Percentiles rank a stretch among this genome's conserved stretches.
These are phyloP conservation scores for Sebastes elongatus DNA, from an alignment of 2,797 vertebrate genomes.

Conservation along the genomic window DNA sequence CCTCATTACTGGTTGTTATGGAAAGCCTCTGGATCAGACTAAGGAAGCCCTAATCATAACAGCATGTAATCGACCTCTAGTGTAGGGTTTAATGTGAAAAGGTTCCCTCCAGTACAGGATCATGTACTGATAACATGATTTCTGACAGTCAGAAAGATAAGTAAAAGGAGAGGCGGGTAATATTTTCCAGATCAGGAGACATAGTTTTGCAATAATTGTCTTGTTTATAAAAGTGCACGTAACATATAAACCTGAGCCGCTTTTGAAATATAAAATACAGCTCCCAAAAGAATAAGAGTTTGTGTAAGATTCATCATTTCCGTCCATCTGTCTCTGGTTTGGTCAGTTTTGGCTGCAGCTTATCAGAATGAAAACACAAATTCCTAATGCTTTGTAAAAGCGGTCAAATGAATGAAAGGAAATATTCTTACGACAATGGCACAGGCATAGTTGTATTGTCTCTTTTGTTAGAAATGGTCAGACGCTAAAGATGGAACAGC, in stretches of 20 bases:
- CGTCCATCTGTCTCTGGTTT: slow-evolving; percentile 1
- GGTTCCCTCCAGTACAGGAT: neutral
- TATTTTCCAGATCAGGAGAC: slow-evolving; percentile 18
- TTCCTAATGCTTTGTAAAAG: neutral
- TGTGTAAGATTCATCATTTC: neutral
- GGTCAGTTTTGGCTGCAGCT: neutral
- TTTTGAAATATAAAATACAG: slow-evolving; percentile 15
- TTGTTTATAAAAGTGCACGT: neutral
- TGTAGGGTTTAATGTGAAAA: neutral
- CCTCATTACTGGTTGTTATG: slow-evolving; percentile 65
- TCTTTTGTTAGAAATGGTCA: neutral
- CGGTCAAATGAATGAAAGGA: neutral
- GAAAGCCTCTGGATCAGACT: slow-evolving; percentile 52
- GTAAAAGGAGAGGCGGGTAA: neutral
- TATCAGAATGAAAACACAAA: slow-evolving; percentile 1
- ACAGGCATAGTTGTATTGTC: neutral
- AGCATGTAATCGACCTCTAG: slow-evolving; percentile 22
- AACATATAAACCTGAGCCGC: neutral
- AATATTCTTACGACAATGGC: neutral
- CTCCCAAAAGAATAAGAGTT: neutral
- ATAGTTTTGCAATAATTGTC: slow-evolving; percentile 6
- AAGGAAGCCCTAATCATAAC: slow-evolving; percentile 71
- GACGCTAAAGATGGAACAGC: neutral
- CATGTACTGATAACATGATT: slow-evolving; percentile 7
- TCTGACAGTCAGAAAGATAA: slow-evolving; percentile 3